These are phyloP conservation scores for Dicycla oo DNA, from an alignment of 2,888 invertebrate species.

Conservation along the genomic window DNA sequence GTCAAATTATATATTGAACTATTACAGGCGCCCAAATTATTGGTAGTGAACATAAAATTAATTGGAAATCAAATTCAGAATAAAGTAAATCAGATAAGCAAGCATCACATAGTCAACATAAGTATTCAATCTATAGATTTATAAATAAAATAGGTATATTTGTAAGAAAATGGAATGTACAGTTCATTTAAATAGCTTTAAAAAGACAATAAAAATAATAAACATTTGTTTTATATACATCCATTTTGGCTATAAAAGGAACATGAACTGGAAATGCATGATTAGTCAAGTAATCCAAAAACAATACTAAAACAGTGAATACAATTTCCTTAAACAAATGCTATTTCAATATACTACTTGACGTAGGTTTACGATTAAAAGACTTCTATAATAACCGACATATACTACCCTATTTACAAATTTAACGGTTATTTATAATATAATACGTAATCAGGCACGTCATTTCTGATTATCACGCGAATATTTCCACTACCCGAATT, in stretches of 20 bases:
- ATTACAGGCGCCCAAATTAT: constrained; percentile 67
- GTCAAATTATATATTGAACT: constrained; percentile 68
- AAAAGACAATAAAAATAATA: constrained; percentile 51
- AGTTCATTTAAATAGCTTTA: constrained; percentile 69
- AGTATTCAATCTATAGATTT: constrained; percentile 28
- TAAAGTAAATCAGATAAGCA: constrained; percentile 31
- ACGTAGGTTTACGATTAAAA: constrained; percentile 36
- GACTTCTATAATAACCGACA: constrained; percentile 5
- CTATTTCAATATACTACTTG: constrained; percentile 63
- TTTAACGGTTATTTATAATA: constrained; percentile 49
- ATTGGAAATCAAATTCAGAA: constrained; percentile 29
- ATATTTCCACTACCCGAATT: constrained; percentile 53
- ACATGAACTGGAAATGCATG: constrained; percentile 73
- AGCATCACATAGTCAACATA: constrained; percentile 37
- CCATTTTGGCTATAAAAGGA: constrained; percentile 75
- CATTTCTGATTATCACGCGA: constrained; percentile 66
- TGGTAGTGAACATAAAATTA: constrained; percentile 25
- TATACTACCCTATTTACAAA: constrained; percentile 60
- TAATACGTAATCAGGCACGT: constrained; percentile 80
- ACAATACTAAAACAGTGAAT: constrained; percentile 53
- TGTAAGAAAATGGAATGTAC: constrained; percentile 80
- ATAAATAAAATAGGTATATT: constrained; percentile 44
- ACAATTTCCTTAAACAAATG: constrained; percentile 61
- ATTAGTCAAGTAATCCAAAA: constrained; percentile 59
- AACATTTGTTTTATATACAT: constrained; percentile 59